These are phyloP conservation scores for Oscheius myriophilus DNA, from an alignment of 2,888 invertebrate species.

Conservation along the genomic window DNA sequence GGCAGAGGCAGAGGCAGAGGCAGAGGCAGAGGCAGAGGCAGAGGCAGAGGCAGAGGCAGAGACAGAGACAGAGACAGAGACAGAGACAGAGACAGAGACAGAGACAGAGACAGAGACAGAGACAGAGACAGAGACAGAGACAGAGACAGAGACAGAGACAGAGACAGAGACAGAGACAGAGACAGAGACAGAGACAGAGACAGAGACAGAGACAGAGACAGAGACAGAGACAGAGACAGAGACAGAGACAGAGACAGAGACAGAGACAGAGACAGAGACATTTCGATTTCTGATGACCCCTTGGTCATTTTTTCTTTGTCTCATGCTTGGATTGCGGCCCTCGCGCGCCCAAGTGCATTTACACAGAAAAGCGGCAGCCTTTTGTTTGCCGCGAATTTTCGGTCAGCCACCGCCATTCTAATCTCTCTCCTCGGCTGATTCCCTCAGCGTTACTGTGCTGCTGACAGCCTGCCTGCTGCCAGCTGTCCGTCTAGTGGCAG, in stretches of 20 bases:
- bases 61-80: not conserved
- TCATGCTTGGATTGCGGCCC: too few relatives aligned
- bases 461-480: conserved; percentile 6
- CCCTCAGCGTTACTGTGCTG: conserved; percentile 1
- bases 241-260: not conserved
- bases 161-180: too few relatives aligned
- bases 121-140: not conserved
- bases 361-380: conserved; percentile 6
- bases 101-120: not conserved
- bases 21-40: too few relatives aligned
- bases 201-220: too few relatives aligned
- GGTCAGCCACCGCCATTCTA: not conserved
- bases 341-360: conserved; percentile 18
- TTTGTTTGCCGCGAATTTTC: conserved; percentile 18
- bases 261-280: not conserved
- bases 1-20: not conserved
- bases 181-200: too few relatives aligned
- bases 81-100: not conserved
- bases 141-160: too few relatives aligned
- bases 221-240: too few relatives aligned
- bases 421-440: not conserved
- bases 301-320: conserved; percentile 1
- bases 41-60: not conserved
- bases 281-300: not conserved
- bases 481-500: not conserved